Percentiles rank a stretch among this genome's conserved stretches.
Conservation (phyloP, 2,888 invertebrate species). For the Digitonthophagus gazella region DNA sequence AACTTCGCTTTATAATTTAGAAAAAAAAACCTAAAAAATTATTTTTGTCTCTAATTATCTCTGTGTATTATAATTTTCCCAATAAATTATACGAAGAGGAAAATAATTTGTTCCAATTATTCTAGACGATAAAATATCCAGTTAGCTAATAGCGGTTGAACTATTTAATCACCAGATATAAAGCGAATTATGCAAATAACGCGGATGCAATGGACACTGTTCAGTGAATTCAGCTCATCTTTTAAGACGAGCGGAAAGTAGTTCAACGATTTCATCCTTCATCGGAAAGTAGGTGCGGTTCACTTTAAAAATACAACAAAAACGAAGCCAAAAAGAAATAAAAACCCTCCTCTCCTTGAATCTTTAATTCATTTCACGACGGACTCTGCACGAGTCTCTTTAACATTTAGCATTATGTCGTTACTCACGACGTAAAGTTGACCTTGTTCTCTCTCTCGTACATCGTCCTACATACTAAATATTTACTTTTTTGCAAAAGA, state of each 20-base stretch:
- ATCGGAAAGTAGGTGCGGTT: neutral
- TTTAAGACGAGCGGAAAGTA: neutral
- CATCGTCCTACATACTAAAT: constrained; percentile 12
- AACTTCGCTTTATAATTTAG: too few species aligned
- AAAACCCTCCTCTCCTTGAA: neutral
- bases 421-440: neutral
- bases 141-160: neutral
- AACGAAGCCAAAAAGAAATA: neutral
- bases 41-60: too few species aligned
- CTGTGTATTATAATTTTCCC: neutral
- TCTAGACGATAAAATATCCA: neutral
- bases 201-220: neutral
- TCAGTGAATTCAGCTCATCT: neutral
- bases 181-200: neutral
- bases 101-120: neutral
- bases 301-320: neutral
- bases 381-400: neutral
- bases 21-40: too few species aligned
- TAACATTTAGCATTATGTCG: neutral
- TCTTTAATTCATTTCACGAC: neutral
- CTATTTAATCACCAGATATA: neutral
- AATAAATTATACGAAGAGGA: too few species aligned
- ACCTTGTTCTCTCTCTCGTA: constrained; percentile 12
- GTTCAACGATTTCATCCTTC: neutral
- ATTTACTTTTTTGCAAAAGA: constrained; percentile 6